phyloP scores from a whole-genome alignment of 2,113 vertebrate genomes.

The Larimichthys polyactis region DNA sequence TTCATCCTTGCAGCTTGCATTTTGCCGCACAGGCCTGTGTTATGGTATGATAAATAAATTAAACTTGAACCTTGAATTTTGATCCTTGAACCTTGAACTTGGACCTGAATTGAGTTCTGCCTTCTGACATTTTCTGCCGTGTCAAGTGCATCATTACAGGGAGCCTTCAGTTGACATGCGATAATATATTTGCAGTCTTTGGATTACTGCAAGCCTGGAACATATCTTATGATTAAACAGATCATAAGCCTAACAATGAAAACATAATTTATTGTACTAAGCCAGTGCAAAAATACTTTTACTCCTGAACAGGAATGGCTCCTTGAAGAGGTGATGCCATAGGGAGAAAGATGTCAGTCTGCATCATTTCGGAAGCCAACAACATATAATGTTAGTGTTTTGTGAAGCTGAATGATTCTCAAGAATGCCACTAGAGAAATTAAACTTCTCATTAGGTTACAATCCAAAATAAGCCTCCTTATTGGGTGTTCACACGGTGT shows the following conservation, averaged over 20 bases:
- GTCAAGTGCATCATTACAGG: background rate
- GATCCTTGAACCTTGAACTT: too few relatives aligned
- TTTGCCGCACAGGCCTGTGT: too few relatives aligned
- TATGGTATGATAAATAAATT: too few relatives aligned
- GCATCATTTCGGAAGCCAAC: background rate
- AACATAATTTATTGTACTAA: background rate
- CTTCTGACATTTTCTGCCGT: background rate
- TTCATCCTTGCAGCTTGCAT: background rate
- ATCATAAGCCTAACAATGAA: background rate
- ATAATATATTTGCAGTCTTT: background rate
- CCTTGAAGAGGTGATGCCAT: background rate
- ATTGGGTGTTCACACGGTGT: background rate
- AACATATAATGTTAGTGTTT: background rate
- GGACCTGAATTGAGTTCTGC: too few relatives aligned
- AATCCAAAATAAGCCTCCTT: background rate
- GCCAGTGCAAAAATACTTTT: background rate
- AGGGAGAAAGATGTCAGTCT: too few relatives aligned
- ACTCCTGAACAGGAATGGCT: background rate
- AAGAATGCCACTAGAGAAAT: background rate
- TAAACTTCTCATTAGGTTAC: background rate
- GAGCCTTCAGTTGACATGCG: background rate
- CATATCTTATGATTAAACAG: background rate
- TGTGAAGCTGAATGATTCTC: background rate
- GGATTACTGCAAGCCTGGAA: background rate
- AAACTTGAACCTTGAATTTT: too few relatives aligned